Conservation (phyloP, 2,797 vertebrate species). For the Crocidura indochinensis region DNA sequence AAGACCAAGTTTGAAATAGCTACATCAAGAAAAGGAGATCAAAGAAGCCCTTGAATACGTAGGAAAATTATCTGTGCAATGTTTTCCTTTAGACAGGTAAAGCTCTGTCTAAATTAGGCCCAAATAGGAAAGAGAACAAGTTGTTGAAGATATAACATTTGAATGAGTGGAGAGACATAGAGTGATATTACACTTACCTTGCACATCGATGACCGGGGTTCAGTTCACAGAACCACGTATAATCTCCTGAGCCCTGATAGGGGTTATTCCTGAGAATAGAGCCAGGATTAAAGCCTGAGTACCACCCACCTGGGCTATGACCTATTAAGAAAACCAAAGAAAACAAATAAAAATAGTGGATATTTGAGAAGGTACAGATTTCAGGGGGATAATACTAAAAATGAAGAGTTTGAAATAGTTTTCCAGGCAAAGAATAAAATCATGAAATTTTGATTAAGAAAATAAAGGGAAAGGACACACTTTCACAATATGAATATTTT, state of each 20-base stretch:
- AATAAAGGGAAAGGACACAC: background rate
- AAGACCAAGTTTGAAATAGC: constrained; percentile 12
- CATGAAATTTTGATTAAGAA: constrained; percentile 43
- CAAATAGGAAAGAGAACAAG: background rate
- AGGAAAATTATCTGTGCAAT: background rate
- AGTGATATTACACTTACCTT: too few species aligned
- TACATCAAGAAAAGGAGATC: background rate
- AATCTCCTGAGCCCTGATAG: too few species aligned
- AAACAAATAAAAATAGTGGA: background rate
- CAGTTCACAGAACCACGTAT: too few species aligned
- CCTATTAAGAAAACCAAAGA: too few species aligned
- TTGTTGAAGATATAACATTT: background rate
- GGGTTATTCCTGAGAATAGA: too few species aligned
- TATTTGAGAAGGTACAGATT: constrained; percentile 12
- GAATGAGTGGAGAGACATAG: too few species aligned
- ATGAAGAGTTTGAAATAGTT: constrained; percentile 49
- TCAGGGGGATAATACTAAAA: constrained; percentile 55
- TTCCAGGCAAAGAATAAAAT: constrained; percentile 50
- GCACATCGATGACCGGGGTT: too few species aligned
- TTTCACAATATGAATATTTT: constrained; percentile 42
- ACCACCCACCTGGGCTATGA: too few species aligned
- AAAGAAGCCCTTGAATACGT: background rate
- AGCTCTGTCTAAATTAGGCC: background rate
- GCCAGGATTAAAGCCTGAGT: too few species aligned
- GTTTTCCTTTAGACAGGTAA: background rate